Evolutionary conservation across 2,797 vertebrate species (phyloP).

Genomic region (Borostomias antarcticus): DNA sequence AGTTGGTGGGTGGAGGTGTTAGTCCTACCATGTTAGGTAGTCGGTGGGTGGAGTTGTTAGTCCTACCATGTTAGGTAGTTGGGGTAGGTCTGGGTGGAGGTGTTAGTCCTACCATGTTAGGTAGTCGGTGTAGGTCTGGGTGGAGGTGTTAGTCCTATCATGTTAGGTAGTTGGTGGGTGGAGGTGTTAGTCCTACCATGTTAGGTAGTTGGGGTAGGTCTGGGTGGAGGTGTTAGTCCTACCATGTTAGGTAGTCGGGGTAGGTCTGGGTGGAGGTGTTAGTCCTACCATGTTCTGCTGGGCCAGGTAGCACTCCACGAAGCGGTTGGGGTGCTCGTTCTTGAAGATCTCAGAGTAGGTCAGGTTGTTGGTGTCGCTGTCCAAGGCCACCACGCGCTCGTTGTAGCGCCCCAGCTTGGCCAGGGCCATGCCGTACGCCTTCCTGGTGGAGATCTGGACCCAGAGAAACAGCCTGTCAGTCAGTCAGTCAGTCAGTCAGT

Average conservation of each 20-base stretch:
- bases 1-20: neutral
- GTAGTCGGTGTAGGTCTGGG: too few relatives aligned
- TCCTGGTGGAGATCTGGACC: slow-evolving; percentile 89
- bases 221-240: too few relatives aligned
- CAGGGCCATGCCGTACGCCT: slow-evolving; percentile 89
- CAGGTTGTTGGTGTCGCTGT: slow-evolving; percentile 94
- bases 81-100: neutral
- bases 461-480: slow-evolving; percentile 7
- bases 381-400: slow-evolving; percentile 87
- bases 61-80: neutral
- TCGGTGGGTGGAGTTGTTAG: too few relatives aligned
- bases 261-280: neutral
- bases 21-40: neutral
- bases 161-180: neutral
- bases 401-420: slow-evolving; percentile 90
- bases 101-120: slow-evolving; percentile 85
- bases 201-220: neutral
- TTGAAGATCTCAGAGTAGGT: slow-evolving; percentile 93
- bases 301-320: slow-evolving; percentile 94
- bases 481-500: neutral
- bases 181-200: too few relatives aligned
- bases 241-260: neutral
- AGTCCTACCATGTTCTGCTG: slow-evolving; percentile 91
- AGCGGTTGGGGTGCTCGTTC: slow-evolving; percentile 91
- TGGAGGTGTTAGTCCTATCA: neutral